Conservation (phyloP, 1,140 invertebrate species). For the Panagrolaimus sp. region DNA sequence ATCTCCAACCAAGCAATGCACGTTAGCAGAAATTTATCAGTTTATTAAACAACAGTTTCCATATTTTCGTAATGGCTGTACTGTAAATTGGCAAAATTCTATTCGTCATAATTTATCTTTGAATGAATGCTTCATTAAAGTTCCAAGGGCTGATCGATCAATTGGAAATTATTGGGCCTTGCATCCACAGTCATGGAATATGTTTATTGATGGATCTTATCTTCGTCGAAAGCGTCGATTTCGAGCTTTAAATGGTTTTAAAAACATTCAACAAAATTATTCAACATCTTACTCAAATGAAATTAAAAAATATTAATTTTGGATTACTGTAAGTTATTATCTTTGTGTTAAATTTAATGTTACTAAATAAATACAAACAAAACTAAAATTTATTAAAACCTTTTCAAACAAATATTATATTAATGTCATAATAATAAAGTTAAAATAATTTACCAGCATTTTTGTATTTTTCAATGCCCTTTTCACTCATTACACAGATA, state of each 20-base stretch:
- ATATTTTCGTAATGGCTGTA: constrained; percentile 86
- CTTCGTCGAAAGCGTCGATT: constrained; percentile 79
- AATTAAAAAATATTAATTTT: no score
- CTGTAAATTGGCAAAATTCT: constrained; percentile 96
- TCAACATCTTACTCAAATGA: no score
- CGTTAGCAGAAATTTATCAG: constrained; percentile 93
- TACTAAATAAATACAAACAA: not conserved
- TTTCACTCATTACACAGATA: constrained; percentile 64
- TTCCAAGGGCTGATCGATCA: constrained; percentile 76
- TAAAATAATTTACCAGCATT: constrained; percentile 23
- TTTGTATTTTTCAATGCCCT: constrained; percentile 63
- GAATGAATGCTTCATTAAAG: constrained; percentile 92
- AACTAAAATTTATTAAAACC: not conserved
- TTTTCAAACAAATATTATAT: not conserved
- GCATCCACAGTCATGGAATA: constrained; percentile 68
- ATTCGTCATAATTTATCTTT: constrained; percentile 88
- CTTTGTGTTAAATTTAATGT: not conserved
- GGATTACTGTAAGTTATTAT: not conserved
- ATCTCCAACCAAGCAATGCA: constrained; percentile 82
- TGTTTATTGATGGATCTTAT: constrained; percentile 93
- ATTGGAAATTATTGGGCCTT: constrained; percentile 97
- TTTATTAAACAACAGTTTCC: constrained; percentile 93
- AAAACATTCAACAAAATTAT: no score
- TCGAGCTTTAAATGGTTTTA: not conserved
- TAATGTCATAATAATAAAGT: not conserved